phyloP scores from a whole-genome alignment of 1,140 invertebrate genomes.

The Heliothis virescens region DNA sequence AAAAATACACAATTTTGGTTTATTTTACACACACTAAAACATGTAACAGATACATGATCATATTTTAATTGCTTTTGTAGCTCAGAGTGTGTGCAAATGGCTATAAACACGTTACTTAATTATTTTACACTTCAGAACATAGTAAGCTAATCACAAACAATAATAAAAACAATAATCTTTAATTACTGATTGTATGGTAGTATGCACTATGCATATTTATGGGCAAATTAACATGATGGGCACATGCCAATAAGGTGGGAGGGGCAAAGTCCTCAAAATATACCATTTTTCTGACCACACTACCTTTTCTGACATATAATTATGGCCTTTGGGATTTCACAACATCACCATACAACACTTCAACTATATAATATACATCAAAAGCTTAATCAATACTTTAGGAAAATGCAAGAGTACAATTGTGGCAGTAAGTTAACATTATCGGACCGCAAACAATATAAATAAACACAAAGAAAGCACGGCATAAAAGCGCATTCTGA shows the following conservation, averaged over 20 bases:
- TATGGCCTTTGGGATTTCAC: constrained; percentile 3
- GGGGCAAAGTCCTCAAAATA: constrained; percentile 15
- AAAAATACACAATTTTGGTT: too few species aligned
- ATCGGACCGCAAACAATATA: constrained; percentile 42
- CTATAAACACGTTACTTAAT: background rate
- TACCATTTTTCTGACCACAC: background rate
- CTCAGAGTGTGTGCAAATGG: background rate
- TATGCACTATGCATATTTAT: background rate
- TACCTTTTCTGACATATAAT: constrained; percentile 6
- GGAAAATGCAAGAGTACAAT: background rate
- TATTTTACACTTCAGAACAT: background rate
- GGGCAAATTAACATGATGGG: background rate
- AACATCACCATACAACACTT: background rate
- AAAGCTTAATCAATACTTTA: background rate
- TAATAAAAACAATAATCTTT: constrained; percentile 1
- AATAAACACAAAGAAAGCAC: constrained; percentile 65
- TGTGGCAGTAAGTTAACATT: constrained; percentile 2
- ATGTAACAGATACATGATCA: background rate
- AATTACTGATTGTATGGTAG: background rate
- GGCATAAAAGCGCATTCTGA: constrained; percentile 56
- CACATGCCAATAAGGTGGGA: background rate
- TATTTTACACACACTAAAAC: too few species aligned
- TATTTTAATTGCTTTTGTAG: background rate
- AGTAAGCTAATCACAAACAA: background rate
- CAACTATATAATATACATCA: background rate